A percentile compares a stretch with the other conserved stretches of the same genome.
Evolutionary conservation across 2,797 vertebrate species (phyloP).

Genomic region (Leucoraja ocellata): DNA sequence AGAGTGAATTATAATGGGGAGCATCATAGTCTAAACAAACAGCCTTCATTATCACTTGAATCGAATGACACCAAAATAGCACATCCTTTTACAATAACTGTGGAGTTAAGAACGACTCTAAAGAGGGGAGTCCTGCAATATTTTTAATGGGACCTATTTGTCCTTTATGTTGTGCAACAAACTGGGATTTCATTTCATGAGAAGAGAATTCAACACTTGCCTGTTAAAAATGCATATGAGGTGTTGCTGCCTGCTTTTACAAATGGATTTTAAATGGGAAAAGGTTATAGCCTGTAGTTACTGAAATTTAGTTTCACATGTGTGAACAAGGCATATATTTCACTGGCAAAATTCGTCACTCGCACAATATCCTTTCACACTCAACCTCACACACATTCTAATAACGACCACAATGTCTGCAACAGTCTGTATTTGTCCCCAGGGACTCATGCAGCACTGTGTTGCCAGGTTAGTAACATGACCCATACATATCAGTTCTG

Average conservation of each 20-base stretch:
- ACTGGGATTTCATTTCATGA: neutral
- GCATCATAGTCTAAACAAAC: constrained; percentile 87
- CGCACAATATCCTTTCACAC: neutral
- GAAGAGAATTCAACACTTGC: neutral
- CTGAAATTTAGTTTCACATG: neutral
- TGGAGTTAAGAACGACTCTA: constrained; percentile 54
- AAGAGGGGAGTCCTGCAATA: constrained; percentile 49
- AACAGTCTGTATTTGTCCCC: neutral
- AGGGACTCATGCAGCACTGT: neutral
- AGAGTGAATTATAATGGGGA: constrained; percentile 78
- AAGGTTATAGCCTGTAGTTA: neutral
- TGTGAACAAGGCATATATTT: neutral
- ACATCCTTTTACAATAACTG: constrained; percentile 55
- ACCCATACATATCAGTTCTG: neutral
- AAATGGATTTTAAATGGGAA: constrained; percentile 5
- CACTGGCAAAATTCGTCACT: neutral
- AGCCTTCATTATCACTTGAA: constrained; percentile 73
- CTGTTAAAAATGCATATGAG: neutral
- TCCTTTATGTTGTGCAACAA: neutral
- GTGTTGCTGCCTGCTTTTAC: neutral
- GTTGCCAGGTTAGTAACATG: neutral
- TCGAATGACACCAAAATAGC: constrained; percentile 78
- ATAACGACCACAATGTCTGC: neutral
- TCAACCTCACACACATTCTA: neutral
- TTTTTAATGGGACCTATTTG: neutral